Base-by-base conservation (phyloP, 1,140 invertebrate genomes). In the Nomia melanderi region DNA sequence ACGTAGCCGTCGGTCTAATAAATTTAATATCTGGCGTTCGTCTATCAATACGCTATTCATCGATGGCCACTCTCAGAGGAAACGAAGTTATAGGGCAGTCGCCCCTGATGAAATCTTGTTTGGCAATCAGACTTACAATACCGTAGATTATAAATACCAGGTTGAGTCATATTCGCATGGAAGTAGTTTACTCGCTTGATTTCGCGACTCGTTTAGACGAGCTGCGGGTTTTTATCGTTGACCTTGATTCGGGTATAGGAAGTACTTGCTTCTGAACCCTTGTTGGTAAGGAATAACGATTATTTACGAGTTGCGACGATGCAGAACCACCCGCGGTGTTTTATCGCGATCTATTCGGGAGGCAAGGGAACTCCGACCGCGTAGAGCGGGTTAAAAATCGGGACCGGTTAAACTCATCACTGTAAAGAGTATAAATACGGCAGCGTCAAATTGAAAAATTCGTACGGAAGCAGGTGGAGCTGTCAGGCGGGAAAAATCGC, bases 401-500 rank as follows among this genome's bases (percentile, higher is more conserved):
- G 14, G n/a, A 1, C 12, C 4, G 17, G 25, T 36, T 20, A 9
- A 14, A n/a, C 20, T 27, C 7, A 9, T 39, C 39, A 62, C n/a
- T 11, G n/a, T 14, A 41, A 25, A 62, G 33, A 27, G 20, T 20
- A 6, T 27, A 67, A 71, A 77, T 33, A 27, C 36, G 12, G 23
- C 20, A 14, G 56, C 31, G 79, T 54, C 25, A 57, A 56, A 57
- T 44, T 66, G 54, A 74, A 66, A 72, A 71, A 81, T 77, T 81
- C 41, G 47, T 66, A 62, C 25, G 60, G 39, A 64, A 76, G 75
- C 44, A 33, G 75, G 75, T 39, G 36, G 5, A 53, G 25, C 59
- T 53, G 60, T 75, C 50, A 33, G 67, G 12, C 12, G 25, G 60
- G 71, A 82, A 69, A 82, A 77, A 82, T 82, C 47, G 50, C 25